Conservation (phyloP, 2,113 vertebrate species). For the Engystomops pustulosus region DNA sequence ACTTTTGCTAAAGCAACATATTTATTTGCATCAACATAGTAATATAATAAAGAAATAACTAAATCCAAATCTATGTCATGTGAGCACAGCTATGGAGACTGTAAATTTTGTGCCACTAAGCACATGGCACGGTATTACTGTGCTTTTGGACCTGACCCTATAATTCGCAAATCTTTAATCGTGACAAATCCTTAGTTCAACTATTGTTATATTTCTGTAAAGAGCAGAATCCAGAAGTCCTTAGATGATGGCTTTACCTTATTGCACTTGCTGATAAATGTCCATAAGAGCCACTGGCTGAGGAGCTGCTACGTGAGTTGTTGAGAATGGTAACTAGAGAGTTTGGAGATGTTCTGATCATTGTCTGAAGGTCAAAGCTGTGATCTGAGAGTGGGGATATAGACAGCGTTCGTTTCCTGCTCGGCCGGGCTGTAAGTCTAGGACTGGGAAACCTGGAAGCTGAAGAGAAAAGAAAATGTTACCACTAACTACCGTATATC, state of each 20-base stretch:
- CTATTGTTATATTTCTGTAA: no score
- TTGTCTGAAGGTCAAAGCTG: slow-evolving; percentile 97
- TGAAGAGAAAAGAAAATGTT: slow-evolving; percentile 73
- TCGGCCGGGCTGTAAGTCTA: slow-evolving; percentile 85
- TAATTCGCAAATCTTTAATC: no score
- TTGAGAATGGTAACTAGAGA: slow-evolving; percentile 96
- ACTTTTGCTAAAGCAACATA: neutral
- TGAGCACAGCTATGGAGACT: no score
- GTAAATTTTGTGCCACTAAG: no score
- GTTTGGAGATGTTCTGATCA: slow-evolving; percentile 96
- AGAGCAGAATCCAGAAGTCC: neutral
- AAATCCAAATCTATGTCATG: neutral
- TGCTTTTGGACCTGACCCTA: no score
- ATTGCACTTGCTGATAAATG: slow-evolving; percentile 96
- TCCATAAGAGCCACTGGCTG: slow-evolving; percentile 95
- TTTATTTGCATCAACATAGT: neutral
- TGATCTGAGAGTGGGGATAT: slow-evolving; percentile 94
- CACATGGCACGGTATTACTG: no score
- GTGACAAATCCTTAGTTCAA: no score
- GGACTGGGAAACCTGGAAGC: slow-evolving; percentile 91
- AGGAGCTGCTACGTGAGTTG: slow-evolving; percentile 96
- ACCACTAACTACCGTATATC: slow-evolving; percentile 58
- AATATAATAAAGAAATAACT: neutral
- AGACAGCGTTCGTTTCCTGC: slow-evolving; percentile 91
- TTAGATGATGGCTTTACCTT: slow-evolving; percentile 75